These are phyloP conservation scores for Tinea trinotella DNA, from an alignment of 2,888 invertebrate species.

Conservation along the genomic window DNA sequence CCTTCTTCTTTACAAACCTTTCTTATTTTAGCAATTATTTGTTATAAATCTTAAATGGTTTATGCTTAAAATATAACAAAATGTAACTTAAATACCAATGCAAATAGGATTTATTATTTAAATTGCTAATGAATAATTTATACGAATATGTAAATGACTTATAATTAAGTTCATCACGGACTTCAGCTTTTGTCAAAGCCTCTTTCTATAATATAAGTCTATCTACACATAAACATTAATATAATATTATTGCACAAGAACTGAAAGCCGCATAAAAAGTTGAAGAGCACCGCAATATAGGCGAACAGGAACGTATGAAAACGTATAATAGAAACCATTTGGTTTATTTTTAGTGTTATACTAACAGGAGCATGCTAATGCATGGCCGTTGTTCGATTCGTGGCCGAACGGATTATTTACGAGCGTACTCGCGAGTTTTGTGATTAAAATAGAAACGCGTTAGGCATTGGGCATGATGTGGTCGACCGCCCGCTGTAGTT, in stretches of 20 bases:
- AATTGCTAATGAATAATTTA: too few relatives aligned
- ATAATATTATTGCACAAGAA: not conserved
- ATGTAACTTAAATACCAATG: not conserved
- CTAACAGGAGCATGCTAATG: slow-evolving; percentile 32
- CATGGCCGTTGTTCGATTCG: slow-evolving; percentile 38
- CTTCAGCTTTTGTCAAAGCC: too few relatives aligned
- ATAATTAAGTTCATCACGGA: too few relatives aligned
- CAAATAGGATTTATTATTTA: not conserved
- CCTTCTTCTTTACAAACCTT: not conserved
- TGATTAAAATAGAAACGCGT: slow-evolving; percentile 44
- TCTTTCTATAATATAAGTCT: too few relatives aligned
- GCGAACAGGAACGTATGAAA: slow-evolving; percentile 1
- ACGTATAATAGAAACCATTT: slow-evolving; percentile 15
- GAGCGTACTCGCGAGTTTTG: slow-evolving; percentile 34
- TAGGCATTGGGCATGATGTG: slow-evolving; percentile 27
- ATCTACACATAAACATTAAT: too few relatives aligned
- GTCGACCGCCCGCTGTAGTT: slow-evolving; percentile 18
- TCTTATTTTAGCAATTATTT: not conserved
- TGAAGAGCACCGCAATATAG: not conserved
- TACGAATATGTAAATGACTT: too few relatives aligned
- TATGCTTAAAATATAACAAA: not conserved
- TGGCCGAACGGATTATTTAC: slow-evolving; percentile 45
- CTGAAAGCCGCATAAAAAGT: not conserved
- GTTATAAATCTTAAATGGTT: not conserved
- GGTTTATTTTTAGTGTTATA: slow-evolving; percentile 32